A percentile compares a stretch with the other conserved stretches of the same genome.
phyloP scores from a whole-genome alignment of 2,888 invertebrate species.

The Cheilosia variabilis region DNA sequence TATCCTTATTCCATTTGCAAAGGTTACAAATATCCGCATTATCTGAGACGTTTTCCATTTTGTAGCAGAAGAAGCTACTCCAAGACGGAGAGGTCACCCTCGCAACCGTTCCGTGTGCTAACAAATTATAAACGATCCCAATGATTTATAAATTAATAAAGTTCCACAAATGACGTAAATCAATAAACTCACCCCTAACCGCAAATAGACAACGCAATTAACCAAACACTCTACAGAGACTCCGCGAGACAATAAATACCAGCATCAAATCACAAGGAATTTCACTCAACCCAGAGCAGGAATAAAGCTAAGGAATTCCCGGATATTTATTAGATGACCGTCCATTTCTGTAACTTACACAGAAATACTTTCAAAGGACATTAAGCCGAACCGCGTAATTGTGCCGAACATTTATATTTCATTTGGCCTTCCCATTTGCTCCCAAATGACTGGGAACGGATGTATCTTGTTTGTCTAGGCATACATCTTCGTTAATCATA shows the following conservation, averaged over 20 bases:
- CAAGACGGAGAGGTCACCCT: too few relatives aligned
- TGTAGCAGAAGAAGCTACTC: too few relatives aligned
- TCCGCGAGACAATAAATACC: background rate
- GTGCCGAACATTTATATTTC: background rate
- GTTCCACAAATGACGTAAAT: background rate
- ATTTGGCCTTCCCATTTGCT: background rate
- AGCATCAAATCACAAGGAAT: background rate
- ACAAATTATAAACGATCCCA: too few relatives aligned
- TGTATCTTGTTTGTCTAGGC: constrained; percentile 44
- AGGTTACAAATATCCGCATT: too few relatives aligned
- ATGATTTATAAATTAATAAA: too few relatives aligned
- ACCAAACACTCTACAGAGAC: background rate
- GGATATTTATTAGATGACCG: too few relatives aligned
- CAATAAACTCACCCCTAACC: background rate
- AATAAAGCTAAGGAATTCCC: background rate
- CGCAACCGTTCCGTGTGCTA: too few relatives aligned
- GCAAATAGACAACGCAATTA: background rate
- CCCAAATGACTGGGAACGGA: background rate
- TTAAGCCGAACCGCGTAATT: too few relatives aligned
- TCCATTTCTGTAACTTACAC: too few relatives aligned
- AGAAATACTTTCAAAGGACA: too few relatives aligned
- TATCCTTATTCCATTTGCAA: too few relatives aligned
- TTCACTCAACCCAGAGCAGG: background rate
- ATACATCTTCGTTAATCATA: constrained; percentile 59
- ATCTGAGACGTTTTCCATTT: too few relatives aligned